These are phyloP conservation scores for Cherax destructor DNA, from an alignment of 1,140 invertebrate genomes.

Conservation along the genomic window DNA sequence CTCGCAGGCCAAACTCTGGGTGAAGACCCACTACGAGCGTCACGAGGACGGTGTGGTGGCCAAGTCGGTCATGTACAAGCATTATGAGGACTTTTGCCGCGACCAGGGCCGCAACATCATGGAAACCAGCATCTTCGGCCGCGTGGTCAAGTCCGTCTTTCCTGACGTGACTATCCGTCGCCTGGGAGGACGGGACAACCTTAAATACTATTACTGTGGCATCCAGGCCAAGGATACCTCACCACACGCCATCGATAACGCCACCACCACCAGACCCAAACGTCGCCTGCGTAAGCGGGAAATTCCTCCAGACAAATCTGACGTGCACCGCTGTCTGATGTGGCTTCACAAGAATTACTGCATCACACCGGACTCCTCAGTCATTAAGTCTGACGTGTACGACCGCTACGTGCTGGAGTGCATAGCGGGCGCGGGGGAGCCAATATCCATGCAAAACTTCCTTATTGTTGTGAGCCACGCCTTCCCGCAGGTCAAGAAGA, in stretches of 20 bases:
- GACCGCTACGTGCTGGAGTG: constrained; percentile 65
- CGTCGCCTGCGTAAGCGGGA: constrained; percentile 68
- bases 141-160: constrained; percentile 71
- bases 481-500: constrained; percentile 44
- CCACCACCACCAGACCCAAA: constrained; percentile 71
- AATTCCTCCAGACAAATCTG: constrained; percentile 62
- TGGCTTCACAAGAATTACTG: constrained; percentile 67
- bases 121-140: constrained; percentile 71
- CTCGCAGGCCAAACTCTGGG: constrained; percentile 70
- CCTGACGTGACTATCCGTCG: constrained; percentile 70
- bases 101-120: constrained; percentile 66
- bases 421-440: constrained; percentile 50
- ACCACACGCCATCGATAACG: constrained; percentile 69
- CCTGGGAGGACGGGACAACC: constrained; percentile 69
- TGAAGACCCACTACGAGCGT: constrained; percentile 68
- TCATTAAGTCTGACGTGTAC: constrained; percentile 57
- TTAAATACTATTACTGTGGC: constrained; percentile 72
- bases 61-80: constrained; percentile 71
- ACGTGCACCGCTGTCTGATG: constrained; percentile 58
- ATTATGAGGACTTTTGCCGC: constrained; percentile 71
- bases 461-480: constrained; percentile 64
- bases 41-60: constrained; percentile 70
- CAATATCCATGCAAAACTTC: constrained; percentile 62
- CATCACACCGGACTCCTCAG: constrained; percentile 36
- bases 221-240: constrained; percentile 69